Base-by-base conservation (phyloP, 2,113 vertebrate species). In the Sminthopsis crassicaudata region DNA sequence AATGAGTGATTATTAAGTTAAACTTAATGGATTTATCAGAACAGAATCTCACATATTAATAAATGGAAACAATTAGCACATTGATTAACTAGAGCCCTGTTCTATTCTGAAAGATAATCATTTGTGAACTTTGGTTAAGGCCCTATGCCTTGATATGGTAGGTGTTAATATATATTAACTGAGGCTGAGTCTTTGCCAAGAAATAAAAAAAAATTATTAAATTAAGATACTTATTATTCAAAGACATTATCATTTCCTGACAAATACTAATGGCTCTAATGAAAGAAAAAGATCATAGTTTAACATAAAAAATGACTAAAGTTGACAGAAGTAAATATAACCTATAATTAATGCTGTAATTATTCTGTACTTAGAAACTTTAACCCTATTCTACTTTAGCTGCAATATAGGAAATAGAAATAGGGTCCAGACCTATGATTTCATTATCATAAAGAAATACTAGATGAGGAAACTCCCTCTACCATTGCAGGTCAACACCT, bases 41-140 rank as follows among this genome's bases (percentile, higher is more conserved):
- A 91, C 93, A 95, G 95, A 96, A 98, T 96, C 95, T 96, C 97
- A 97, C 95, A 90, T 94, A 96, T 97, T 94, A 97, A 95, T 93
- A 2, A 97, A 96, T 96, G 57, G 91, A 96, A 93, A 96, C 95
- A 96, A 96, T 96, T 97, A 97, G 92, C 91, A 36, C 91, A 90
- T 95, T 96, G 92, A 97, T 96, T 98, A 97, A 97, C 95, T 95
- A 97, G 90, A 91, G 89, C 96, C 94, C 96, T 96, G 53, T 89
- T 93, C 91, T 92, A 92, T 96, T 97, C 95, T 98, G 96, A 92
- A 94, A 19, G 60, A 91, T 96, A 96, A 96, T 96, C 96, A 94
- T 96, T 96, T 97, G 97, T 96, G 96, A 95, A 90, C 57, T 96
- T 96, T 97, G 91, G 95, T 92, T 92, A 92, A 91, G 76, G 93